phyloP scores from a whole-genome alignment of 1,140 invertebrate genomes.

The Glossosoma conforme region DNA sequence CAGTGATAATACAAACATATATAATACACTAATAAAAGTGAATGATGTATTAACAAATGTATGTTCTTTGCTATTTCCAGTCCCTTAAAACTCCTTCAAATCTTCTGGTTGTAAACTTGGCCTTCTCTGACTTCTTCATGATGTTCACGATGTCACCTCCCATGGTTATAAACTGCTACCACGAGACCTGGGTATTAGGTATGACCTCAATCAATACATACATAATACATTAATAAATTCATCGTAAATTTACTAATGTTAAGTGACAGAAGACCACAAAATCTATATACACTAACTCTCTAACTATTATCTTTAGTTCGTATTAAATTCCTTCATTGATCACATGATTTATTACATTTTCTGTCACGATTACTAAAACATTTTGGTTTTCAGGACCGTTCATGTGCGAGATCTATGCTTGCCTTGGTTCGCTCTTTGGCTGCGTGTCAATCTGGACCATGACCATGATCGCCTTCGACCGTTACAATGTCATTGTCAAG shows the following conservation, averaged over 20 bases:
- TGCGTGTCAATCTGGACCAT: slow-evolving; percentile 82
- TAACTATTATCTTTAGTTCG: background rate
- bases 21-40: background rate
- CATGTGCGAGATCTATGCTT: slow-evolving; percentile 78
- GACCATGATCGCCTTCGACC: slow-evolving; percentile 78
- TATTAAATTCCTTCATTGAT: background rate
- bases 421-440: slow-evolving; percentile 73
- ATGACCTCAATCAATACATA: too few species aligned
- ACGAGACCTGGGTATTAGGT: slow-evolving; percentile 82
- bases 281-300: too few species aligned
- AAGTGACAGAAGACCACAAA: too few species aligned
- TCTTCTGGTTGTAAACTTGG: slow-evolving; percentile 78
- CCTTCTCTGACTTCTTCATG: slow-evolving; percentile 84
- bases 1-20: background rate
- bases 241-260: too few species aligned
- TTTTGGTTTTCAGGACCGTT: slow-evolving; percentile 54
- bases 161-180: slow-evolving; percentile 82
- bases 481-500: slow-evolving; percentile 85
- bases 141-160: slow-evolving; percentile 78
- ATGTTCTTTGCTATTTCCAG: slow-evolving; percentile 34
- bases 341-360: background rate
- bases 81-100: slow-evolving; percentile 77
- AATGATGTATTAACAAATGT: background rate
- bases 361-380: slow-evolving; percentile 15
- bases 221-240: too few species aligned